These are phyloP conservation scores for Thryonomys swinderianus DNA, from an alignment of 2,113 vertebrate genomes.

Conservation along the genomic window DNA sequence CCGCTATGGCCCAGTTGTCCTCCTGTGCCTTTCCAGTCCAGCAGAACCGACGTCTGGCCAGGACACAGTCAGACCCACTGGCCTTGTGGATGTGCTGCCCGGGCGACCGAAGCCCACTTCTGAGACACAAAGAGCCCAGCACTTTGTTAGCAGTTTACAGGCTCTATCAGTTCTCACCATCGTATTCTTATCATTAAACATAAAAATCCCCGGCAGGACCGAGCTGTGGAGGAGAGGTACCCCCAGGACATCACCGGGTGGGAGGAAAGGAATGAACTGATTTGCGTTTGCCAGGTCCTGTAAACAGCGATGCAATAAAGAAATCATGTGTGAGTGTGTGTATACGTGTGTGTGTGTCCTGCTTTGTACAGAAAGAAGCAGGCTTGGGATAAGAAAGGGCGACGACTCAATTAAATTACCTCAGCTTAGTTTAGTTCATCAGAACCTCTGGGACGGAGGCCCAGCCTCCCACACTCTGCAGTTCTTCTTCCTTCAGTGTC, in stretches of 20 bases:
- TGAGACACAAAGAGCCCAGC: conserved; percentile 6
- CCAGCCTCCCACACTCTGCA: not conserved
- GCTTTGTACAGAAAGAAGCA: not conserved
- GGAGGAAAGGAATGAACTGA: not conserved
- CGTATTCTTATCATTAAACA: conserved; percentile 38
- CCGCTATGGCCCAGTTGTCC: not conserved
- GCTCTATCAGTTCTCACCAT: not conserved
- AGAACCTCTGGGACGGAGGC: not conserved
- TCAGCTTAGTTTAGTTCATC: not conserved
- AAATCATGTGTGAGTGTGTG: not conserved
- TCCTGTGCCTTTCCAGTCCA: not conserved
- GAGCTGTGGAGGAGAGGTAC: not conserved
- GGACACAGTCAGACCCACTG: not conserved
- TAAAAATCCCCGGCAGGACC: not conserved
- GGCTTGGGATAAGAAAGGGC: not conserved
- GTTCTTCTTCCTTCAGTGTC: not conserved
- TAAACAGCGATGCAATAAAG: not conserved
- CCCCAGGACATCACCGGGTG: not conserved
- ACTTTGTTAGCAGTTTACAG: not conserved
- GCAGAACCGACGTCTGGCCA: not conserved
- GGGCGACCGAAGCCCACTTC: not conserved
- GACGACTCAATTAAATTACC: not conserved
- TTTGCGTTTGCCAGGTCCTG: not conserved
- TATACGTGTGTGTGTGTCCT: not conserved
- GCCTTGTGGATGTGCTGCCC: not conserved